Evolutionary conservation across 2,888 invertebrate genomes (phyloP), one percentile per base, ranked within the genome.

Genomic region (Athalia circularis): DNA sequence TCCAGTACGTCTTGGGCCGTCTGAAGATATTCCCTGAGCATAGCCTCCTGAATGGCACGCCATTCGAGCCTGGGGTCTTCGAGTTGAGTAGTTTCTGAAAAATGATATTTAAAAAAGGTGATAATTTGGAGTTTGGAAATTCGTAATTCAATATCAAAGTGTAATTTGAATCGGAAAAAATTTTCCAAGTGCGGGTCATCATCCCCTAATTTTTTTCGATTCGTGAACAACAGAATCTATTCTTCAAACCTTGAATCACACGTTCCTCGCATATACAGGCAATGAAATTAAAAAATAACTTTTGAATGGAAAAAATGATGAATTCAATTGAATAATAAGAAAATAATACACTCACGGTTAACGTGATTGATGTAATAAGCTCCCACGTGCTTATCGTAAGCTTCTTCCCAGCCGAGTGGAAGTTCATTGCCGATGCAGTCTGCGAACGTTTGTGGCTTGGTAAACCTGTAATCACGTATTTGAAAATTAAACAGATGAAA

Each of bases 381-480:
- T 84, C 99, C 98, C 90, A 98, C 96, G 91, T 97, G 96, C 84
- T 95, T 95, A 91, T 99, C 98, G 91, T 95, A 97, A 68, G 96
- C 95, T 92, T 98, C 97, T 91, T 99, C 98, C 99, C 99, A 99
- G 83, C 99, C 99, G 88, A 98, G 93, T 70, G 98, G 98, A 90
- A 99, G 91, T 91, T 99, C 98, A 93, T 98, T 98, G 88, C 98
- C 98, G 90, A 98, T 96, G 92, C 99, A 99, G 91, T 99, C 99
- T 86, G 98, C 98, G 92, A 99, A 99, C 80, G 97, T 95, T 91
- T 97, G 97, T 80, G 99, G 98, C 92, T 99, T 99, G 84, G 98
- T 98, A 90, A 95, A 97, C 92, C 98, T 99, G 94, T 74, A 95
- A 95, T 88, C 89, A 5, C 45, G 52, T 52, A 47, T 29, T 29